Conservation (phyloP, 2,797 vertebrate genomes). For the Acrocephalus scirpaceus region DNA sequence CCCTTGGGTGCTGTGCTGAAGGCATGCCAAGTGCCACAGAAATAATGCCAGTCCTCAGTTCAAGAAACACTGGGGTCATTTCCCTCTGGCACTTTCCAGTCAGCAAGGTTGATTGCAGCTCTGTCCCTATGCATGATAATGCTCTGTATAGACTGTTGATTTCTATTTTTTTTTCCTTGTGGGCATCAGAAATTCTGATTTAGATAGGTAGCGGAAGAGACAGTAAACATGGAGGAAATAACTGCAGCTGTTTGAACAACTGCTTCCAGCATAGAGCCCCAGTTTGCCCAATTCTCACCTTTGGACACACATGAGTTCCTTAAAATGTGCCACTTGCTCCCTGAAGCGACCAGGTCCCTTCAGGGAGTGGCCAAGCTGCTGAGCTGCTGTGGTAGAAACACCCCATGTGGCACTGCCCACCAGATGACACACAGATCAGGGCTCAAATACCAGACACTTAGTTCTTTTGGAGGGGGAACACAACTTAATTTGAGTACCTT, state of each 20-base stretch:
- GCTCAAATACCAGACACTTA: neutral
- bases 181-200: conserved; percentile 31
- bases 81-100: neutral
- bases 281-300: neutral
- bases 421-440: neutral
- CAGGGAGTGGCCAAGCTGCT: neutral
- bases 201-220: neutral
- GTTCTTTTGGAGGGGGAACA: neutral
- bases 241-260: neutral
- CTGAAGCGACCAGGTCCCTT: neutral
- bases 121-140: neutral
- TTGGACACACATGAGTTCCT: neutral
- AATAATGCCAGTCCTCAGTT: neutral
- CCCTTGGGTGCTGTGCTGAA: neutral
- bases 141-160: neutral
- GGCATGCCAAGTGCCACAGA: neutral
- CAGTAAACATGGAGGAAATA: neutral
- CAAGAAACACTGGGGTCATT: neutral
- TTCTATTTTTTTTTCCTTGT: neutral
- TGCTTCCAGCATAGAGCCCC: neutral
- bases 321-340: neutral
- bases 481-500: neutral
- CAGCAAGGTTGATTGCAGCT: conserved; percentile 4
- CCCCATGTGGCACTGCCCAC: neutral
- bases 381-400: neutral